These are phyloP conservation scores for Acanthopagrus latus DNA, from an alignment of 2,797 vertebrate genomes.

Conservation along the genomic window DNA sequence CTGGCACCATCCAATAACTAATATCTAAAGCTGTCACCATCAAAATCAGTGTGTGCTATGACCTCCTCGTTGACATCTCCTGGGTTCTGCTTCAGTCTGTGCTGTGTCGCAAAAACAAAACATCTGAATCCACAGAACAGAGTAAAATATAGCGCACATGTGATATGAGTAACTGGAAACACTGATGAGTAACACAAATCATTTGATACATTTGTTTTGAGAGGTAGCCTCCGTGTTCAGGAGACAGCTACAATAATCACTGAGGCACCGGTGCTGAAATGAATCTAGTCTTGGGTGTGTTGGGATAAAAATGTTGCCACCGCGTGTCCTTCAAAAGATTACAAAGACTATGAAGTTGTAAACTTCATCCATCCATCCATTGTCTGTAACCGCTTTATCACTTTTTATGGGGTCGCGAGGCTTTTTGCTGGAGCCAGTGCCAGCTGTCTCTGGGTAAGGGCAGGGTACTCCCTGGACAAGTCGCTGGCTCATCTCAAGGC, in stretches of 20 bases:
- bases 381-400: too few relatives aligned
- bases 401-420: too few relatives aligned
- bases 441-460: too few relatives aligned
- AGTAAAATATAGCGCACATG: background rate
- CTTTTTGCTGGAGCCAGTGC: too few relatives aligned
- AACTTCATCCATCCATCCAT: background rate
- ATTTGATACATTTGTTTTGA: background rate
- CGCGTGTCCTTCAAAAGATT: background rate
- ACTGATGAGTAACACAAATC: background rate
- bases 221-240: background rate
- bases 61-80: too few relatives aligned
- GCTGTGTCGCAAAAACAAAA: background rate
- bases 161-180: background rate
- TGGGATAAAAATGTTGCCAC: background rate
- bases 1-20: too few relatives aligned
- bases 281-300: background rate
- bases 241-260: background rate
- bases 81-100: too few relatives aligned
- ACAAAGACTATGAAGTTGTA: background rate
- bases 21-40: background rate
- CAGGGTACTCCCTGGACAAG: too few relatives aligned
- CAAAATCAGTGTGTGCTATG: background rate
- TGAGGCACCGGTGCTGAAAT: background rate
- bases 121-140: background rate
- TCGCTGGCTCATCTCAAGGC: too few relatives aligned